These are phyloP conservation scores for Phacellophora camtschatica DNA, from an alignment of 30 jellyfish, hydroid and myxozoan species.

Conservation along the genomic window DNA sequence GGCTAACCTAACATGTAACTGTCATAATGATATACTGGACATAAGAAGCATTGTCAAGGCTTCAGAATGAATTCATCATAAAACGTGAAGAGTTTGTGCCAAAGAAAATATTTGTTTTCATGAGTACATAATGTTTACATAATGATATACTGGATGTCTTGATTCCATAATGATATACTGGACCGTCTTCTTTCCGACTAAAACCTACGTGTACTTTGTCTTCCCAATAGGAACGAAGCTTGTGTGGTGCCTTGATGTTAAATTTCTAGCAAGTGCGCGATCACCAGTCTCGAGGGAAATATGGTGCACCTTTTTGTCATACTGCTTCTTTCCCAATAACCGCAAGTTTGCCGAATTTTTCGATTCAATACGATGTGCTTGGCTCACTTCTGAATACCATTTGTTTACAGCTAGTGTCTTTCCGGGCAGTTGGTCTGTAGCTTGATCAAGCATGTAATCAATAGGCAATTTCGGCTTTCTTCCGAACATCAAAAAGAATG, in stretches of 20 bases:
- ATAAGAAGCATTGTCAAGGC: too few relatives aligned
- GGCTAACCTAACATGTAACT: neutral
- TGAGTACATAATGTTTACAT: too few relatives aligned
- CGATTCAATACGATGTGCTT: conserved; percentile 36
- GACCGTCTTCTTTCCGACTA: neutral
- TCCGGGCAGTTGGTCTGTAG: neutral
- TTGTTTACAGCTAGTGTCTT: neutral
- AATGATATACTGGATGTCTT: too few relatives aligned
- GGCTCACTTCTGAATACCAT: conserved; percentile 9
- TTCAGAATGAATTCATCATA: too few relatives aligned
- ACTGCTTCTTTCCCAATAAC: neutral
- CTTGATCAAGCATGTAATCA: neutral
- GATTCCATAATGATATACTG: too few relatives aligned
- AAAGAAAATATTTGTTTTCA: too few relatives aligned
- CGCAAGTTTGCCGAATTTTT: conserved; percentile 2
- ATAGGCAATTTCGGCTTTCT: conserved; percentile 24
- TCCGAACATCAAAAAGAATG: conserved; percentile 37
- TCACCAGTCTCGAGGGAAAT: neutral
- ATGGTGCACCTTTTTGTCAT: neutral
- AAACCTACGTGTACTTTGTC: neutral
- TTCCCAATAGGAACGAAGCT: conserved; percentile 16
- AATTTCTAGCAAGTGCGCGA: neutral
- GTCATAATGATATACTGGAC: too few relatives aligned
- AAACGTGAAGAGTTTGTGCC: too few relatives aligned
- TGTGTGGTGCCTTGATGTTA: neutral